Evolutionary conservation across 2,888 invertebrate genomes (phyloP), one percentile per base, ranked within the genome.

Genomic region (Melinopterus prodromus): DNA sequence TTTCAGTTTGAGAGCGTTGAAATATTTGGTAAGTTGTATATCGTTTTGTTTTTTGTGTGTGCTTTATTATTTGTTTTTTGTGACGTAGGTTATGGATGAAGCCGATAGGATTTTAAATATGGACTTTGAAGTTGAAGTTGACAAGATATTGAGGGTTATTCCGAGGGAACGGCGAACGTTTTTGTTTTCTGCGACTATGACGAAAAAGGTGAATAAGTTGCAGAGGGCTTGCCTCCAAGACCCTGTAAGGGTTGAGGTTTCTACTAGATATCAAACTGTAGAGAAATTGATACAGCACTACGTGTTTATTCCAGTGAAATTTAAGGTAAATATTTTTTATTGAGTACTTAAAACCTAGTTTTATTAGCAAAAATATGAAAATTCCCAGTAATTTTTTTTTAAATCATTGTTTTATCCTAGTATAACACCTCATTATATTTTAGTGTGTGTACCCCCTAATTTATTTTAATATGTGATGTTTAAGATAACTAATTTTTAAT

Each of bases 111-210:
- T 99, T 84, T 91, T 99, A 3, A 99, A 99, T 88, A 98, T 99
- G 98, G 99, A 99, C 88, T 99, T 99, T 88, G 99, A 99, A 90
- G 95, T 96, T 12, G 99, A 99, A 90, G 95, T 99, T 0, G 98
- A 99, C 89, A 99, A 99, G 90, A 99, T 99, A 79, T 90, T 99
- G 2, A 95, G 95, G 86, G 96, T 94, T 0, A 95, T 99, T 79
- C 99, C 99, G 0, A 92, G 95, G 37, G 98, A 99, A 85, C 92
- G 99, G 4, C 92, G 94, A 81, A 99, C 99, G 0, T 97, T 95
- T 86, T 91, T 99, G 14, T 99, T 99, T 90, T 99, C 99, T 0
- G 99, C 99, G 0, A 99, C 99, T 0, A 99, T 99, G 99, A 99
- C 99, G 0, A 98, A 97, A 87, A 98, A 98, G 89, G 95, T 99